Base-by-base conservation (phyloP, 2,113 vertebrate genomes). In the Amblyopsis rosae region DNA sequence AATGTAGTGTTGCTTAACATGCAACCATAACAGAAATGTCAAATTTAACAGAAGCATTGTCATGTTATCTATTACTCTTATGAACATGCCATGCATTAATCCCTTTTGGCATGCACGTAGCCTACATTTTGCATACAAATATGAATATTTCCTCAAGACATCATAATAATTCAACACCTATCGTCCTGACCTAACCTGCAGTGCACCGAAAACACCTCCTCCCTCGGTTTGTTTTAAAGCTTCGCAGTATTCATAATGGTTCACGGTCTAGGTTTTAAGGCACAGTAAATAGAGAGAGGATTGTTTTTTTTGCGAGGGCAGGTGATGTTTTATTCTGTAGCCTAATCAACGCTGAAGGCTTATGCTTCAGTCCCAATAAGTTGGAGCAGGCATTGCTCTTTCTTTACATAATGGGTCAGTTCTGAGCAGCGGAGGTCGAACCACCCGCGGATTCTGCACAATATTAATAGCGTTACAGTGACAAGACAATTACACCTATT, bases 181-280 rank as follows among this genome's bases (percentile, higher is more conserved):
- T 26, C 2, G 35, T 19, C 54, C 46, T n/a, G n/a, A 63, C 72
- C 59, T 26, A 26, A 26, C 26, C 67, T 69, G 49, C 70, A 26
- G 9, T 50, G 16, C 51, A 53, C 50, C 69, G 58, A 51, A 70
- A 65, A 4, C 35, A 41, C 35, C 35, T 41, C 35, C 35, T 6
- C 35, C 35, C 35, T 41, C 35, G 6, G 35, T 41, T 41, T 6
- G 74, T 80, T 59, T 80, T 75, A 84, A 84, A 87, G 87, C 87
- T 81, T 63, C 81, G 86, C 85, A 86, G 48, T 41, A 32, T 72
- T 85, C 65, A 80, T 81, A 79, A 74, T 62, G 76, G 71, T 57
- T 51, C 19, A 16, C 57, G 62, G 67, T 45, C 12, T 11, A 9
- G 60, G 56, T 84, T 41, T 41, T 41, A 8, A 41, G 35, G 35